phyloP scores from a whole-genome alignment of 2,113 vertebrate genomes.

The Gobiocypris rarus region DNA sequence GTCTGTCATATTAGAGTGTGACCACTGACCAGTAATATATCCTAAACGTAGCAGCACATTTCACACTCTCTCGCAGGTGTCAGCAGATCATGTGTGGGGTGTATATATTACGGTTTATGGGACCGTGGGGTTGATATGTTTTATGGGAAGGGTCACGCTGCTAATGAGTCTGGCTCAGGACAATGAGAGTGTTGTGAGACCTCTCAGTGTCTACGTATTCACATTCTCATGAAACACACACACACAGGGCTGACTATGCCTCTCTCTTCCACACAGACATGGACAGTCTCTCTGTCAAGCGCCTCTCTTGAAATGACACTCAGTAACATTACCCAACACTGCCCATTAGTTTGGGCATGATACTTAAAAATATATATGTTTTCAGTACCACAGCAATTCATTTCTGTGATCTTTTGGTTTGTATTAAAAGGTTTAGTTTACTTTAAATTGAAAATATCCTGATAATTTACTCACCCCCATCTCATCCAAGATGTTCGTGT shows the following conservation, averaged over 20 bases:
- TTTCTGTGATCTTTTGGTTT: too few relatives aligned
- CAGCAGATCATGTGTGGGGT: constrained; percentile 8
- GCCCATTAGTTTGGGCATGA: background rate
- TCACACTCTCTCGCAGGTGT: constrained; percentile 32
- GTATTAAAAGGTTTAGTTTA: too few relatives aligned
- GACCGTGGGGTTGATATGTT: constrained; percentile 31
- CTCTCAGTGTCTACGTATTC: background rate
- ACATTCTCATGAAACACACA: constrained; percentile 15
- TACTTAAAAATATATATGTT: background rate
- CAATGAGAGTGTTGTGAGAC: constrained; percentile 48
- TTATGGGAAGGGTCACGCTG: constrained; percentile 21
- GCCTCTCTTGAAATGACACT: background rate
- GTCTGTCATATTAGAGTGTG: background rate
- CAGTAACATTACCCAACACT: too few relatives aligned
- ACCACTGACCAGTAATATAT: background rate
- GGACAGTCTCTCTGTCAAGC: background rate
- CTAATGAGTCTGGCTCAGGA: constrained; percentile 45
- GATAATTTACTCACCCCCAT: too few relatives aligned
- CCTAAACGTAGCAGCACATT: background rate
- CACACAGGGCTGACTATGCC: constrained; percentile 14
- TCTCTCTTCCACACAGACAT: background rate
- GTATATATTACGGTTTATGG: constrained; percentile 3
- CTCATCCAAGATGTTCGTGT: too few relatives aligned
- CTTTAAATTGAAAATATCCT: too few relatives aligned
- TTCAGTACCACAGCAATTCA: background rate